phyloP scores from a whole-genome alignment of 2,797 vertebrate genomes.

The Enteromius treurensis region DNA sequence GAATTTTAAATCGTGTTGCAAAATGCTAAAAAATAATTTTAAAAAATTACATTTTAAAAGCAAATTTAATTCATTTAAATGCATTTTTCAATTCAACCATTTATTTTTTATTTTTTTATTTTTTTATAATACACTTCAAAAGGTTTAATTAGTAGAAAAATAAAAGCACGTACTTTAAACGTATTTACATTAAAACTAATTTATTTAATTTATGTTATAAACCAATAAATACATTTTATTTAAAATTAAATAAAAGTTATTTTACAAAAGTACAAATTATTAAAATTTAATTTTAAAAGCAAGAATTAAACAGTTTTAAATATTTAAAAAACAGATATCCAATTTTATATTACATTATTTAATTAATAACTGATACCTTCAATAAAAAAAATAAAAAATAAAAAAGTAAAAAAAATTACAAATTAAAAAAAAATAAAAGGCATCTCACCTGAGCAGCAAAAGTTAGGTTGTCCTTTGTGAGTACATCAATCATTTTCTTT shows the following conservation, averaged over 20 bases:
- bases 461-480: conserved; percentile 87
- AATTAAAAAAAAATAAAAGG: too few species aligned
- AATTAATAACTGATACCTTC: neutral
- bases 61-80: too few species aligned
- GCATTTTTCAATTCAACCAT: too few species aligned
- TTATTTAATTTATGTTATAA: neutral
- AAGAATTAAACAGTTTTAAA: neutral
- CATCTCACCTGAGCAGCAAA: conserved; percentile 85
- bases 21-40: neutral
- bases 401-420: too few species aligned
- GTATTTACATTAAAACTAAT: neutral
- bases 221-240: neutral
- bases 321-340: neutral
- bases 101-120: too few species aligned
- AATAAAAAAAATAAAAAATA: too few species aligned
- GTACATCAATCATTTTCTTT: conserved; percentile 86
- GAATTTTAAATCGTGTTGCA: neutral
- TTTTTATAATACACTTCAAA: too few species aligned
- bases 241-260: too few species aligned
- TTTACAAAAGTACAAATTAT: too few species aligned
- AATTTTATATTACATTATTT: neutral
- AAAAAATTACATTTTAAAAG: neutral
- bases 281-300: neutral
- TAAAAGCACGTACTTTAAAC: neutral
- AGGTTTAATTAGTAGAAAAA: too few species aligned